Evolutionary conservation across 2,888 invertebrate species (phyloP), one percentile per base, ranked within the genome.

Genomic region (Euclidia mi): DNA sequence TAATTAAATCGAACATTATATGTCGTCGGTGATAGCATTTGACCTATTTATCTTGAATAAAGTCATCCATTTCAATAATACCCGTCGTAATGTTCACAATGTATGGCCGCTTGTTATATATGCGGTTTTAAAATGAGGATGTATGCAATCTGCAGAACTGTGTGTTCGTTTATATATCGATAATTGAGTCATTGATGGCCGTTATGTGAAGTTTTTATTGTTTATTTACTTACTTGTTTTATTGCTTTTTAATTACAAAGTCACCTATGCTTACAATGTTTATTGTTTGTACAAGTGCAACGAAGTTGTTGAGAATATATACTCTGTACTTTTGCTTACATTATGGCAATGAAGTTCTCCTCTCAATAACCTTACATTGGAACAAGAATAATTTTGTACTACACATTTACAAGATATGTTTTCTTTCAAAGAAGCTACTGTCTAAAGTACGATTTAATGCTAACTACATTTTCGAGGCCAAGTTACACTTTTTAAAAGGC

Each of bases 51-150:
- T 93, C 92, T 84, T 64, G 76, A 78, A 88, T 92, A 90, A 85
- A 90, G 92, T 88, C 91, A 91, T 93, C 87, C 89, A 88, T 93
- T 89, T 93, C 89, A 93, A 92, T 94, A 91, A 88, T 85, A 81
- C 81, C 81, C 82, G 84, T 85, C 86, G 83, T 90, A 87, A 90
- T 79, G 79, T 74, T 65, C 84, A 87, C 88, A 90, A 85, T 84
- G 87, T 89, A 84, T 79, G 81, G 77, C 69, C 75, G 65, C 67
- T 48, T 79, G 80, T 74, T 87, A 82, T 87, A 87, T 86, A 88
- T 82, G 79, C 74, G 78, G 71, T 87, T 88, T 88, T 88, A 88
- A 87, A 77, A 71, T 65, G 65, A 76, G 77, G 78, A 75, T 75
- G 53, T 68, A 71, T 52, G 50, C 64, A 74, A 74, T 76, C 76